phyloP scores from a whole-genome alignment of 2,797 vertebrate species.

The Poeciliopsis paucimaculata region DNA sequence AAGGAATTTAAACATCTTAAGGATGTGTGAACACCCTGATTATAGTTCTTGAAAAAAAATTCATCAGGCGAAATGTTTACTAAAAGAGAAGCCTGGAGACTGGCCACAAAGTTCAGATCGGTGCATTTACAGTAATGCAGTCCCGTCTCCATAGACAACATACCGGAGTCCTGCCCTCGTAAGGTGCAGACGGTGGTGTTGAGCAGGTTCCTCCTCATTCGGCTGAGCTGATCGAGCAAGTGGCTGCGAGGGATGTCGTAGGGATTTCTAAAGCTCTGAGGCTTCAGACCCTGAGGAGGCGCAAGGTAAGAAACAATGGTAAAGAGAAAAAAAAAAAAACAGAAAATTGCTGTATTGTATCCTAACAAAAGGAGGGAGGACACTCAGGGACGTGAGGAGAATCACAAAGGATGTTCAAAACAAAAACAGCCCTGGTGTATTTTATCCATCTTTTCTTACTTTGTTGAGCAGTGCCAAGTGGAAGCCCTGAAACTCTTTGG shows the following conservation, averaged over 20 bases:
- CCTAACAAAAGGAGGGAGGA: background rate
- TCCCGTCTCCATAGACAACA: slow-evolving; percentile 27
- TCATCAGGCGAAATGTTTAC: background rate
- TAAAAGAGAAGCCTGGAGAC: background rate
- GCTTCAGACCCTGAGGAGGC: slow-evolving; percentile 87
- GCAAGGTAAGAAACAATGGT: slow-evolving; percentile 31
- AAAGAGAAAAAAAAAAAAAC: background rate
- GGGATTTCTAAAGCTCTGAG: slow-evolving; percentile 93
- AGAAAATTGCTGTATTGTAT: background rate
- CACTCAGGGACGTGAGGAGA: background rate
- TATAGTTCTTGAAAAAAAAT: background rate
- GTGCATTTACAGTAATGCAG: background rate
- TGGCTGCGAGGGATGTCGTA: slow-evolving; percentile 95
- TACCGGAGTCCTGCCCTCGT: slow-evolving; percentile 93
- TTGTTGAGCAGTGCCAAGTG: slow-evolving; percentile 93
- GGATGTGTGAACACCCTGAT: no score
- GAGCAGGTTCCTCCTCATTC: slow-evolving; percentile 96
- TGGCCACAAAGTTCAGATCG: background rate
- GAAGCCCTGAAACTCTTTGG: slow-evolving; percentile 95
- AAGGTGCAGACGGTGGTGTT: slow-evolving; percentile 88
- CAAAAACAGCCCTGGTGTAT: background rate
- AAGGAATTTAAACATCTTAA: no score
- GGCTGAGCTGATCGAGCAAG: slow-evolving; percentile 94
- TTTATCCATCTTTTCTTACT: slow-evolving; percentile 66
- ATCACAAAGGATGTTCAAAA: background rate